Percentiles rank a stretch among this genome's conserved stretches.
Evolutionary conservation across 2,113 vertebrate species (phyloP).

Genomic region (Bubalus kerabau): DNA sequence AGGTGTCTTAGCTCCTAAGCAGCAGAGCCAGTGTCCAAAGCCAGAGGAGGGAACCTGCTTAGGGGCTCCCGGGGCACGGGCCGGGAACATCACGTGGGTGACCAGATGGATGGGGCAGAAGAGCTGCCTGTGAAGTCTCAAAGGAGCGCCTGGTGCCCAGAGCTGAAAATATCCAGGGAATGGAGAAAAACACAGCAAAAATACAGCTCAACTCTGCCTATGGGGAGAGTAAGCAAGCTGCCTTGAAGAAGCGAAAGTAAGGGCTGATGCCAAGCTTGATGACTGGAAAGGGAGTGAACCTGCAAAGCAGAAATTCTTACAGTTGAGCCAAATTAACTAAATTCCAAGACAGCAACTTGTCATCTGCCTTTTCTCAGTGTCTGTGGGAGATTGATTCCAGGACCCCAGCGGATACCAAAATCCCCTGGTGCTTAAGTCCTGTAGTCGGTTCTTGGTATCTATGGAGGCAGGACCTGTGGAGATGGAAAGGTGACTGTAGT

Average conservation of each 20-base stretch:
- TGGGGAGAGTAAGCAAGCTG: not conserved
- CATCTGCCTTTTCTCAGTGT: not conserved
- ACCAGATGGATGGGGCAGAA: not conserved
- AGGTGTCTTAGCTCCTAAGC: not conserved
- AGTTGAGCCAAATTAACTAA: not conserved
- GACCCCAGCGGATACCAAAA: not conserved
- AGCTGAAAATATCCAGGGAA: not conserved
- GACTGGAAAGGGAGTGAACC: not conserved
- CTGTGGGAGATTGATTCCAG: not conserved
- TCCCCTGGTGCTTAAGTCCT: not conserved
- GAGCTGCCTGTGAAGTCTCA: not conserved
- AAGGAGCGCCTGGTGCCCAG: not conserved
- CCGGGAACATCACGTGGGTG: not conserved
- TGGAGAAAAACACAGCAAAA: not conserved
- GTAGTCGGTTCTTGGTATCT: not conserved
- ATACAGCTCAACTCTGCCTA: not conserved
- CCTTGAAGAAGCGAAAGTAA: not conserved
- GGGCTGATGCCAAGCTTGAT: not conserved
- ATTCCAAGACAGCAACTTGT: not conserved
- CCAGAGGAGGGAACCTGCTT: not conserved
- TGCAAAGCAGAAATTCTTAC: not conserved
- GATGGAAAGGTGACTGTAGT: no score
- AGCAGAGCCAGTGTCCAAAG: not conserved
- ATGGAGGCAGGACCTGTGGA: not conserved
- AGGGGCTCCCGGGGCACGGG: accelerated